phyloP scores from a whole-genome alignment of 2,113 vertebrate genomes.

The Raja brachyura region DNA sequence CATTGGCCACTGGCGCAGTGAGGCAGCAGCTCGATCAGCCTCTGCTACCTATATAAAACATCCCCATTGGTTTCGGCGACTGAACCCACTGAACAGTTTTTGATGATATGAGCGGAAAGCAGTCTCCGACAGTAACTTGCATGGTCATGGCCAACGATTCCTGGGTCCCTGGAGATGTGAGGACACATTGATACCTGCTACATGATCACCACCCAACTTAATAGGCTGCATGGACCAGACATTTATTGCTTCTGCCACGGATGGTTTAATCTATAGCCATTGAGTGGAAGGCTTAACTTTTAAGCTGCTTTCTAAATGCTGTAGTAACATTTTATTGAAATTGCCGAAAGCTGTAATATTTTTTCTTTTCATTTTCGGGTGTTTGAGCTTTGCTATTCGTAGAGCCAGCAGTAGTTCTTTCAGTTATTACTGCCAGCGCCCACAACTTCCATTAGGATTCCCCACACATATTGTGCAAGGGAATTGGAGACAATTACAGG shows the following conservation, averaged over 20 bases:
- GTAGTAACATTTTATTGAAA: not conserved
- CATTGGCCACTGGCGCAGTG: too few species aligned
- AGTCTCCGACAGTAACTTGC: too few species aligned
- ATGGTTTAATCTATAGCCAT: not conserved
- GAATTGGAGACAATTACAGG: slow-evolving; percentile 50
- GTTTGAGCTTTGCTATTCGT: not conserved
- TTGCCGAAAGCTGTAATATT: too few species aligned
- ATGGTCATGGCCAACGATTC: too few species aligned
- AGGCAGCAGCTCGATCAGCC: too few species aligned
- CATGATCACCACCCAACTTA: too few species aligned
- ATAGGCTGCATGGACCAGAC: not conserved
- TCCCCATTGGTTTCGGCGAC: too few species aligned
- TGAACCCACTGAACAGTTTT: too few species aligned
- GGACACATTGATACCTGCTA: too few species aligned
- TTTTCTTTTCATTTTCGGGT: not conserved
- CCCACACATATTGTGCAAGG: slow-evolving; percentile 48
- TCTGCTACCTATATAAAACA: too few species aligned
- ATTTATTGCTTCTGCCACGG: not conserved
- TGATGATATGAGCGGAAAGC: too few species aligned
- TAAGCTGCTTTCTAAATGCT: not conserved
- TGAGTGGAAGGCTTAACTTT: not conserved
- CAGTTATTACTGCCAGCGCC: not conserved
- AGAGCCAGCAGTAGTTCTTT: not conserved
- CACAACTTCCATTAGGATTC: slow-evolving; percentile 46
- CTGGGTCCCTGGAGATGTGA: too few species aligned